Evolutionary conservation across 1,140 invertebrate genomes (phyloP).

Genomic region (Pseudomyrmex pallidus): DNA sequence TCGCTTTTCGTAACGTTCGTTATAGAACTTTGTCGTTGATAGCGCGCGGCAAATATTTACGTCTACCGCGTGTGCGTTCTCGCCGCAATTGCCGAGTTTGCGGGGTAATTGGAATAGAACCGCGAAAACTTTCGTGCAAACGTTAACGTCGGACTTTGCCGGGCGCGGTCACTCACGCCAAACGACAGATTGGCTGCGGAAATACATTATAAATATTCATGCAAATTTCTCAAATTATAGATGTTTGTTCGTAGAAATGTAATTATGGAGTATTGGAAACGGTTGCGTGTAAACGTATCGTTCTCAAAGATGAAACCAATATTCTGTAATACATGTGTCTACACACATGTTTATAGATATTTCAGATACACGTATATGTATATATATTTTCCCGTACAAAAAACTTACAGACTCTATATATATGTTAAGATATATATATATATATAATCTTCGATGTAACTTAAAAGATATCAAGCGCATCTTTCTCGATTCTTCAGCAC

Average conservation of each 20-base stretch:
- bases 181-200: slow-evolving; percentile 10
- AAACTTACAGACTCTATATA: not conserved
- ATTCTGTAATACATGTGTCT: not conserved
- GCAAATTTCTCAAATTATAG: slow-evolving; percentile 52
- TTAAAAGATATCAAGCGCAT: slow-evolving; percentile 17
- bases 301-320: no score
- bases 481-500: slow-evolving; percentile 37
- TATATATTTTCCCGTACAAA: slow-evolving; percentile 8
- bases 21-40: slow-evolving; percentile 47
- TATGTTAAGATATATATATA: slow-evolving; percentile 9
- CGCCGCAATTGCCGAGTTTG: slow-evolving; percentile 56
- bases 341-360: not conserved
- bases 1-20: slow-evolving; percentile 38
- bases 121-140: slow-evolving; percentile 50
- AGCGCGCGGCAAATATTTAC: slow-evolving; percentile 47
- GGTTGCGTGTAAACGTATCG: no score
- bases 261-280: no score
- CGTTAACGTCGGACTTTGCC: slow-evolving; percentile 45
- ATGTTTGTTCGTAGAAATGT: slow-evolving; percentile 39
- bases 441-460: not conserved
- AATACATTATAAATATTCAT: slow-evolving; percentile 49
- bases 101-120: slow-evolving; percentile 60
- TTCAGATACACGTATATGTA: not conserved
- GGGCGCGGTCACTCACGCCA: slow-evolving; percentile 19
- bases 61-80: slow-evolving; percentile 22